Evolutionary conservation across 1,140 invertebrate species (phyloP), one percentile per base, ranked within the genome.

Genomic region (Amyelois transitella): DNA sequence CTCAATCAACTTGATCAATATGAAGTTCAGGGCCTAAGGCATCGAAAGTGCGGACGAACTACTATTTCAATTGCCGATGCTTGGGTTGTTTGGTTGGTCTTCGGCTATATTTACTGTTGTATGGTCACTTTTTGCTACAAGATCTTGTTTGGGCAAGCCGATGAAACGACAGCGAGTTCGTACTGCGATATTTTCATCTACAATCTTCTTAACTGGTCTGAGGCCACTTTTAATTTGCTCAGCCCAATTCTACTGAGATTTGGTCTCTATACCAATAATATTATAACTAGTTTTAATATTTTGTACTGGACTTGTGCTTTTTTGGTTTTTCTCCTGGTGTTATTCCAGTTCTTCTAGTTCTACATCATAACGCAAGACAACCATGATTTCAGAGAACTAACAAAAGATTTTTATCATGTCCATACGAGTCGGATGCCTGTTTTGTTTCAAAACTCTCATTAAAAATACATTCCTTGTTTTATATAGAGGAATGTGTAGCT

Each of bases 31-130:
- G 17, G 61, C 66, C 62, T 22, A 48, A 14, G 66, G 66, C 54
- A 58, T 53, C 51, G 66, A 69, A 69, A 69, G 66, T 69, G 57
- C 60, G 51, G 57, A 65, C 62, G 58, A 53, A 65, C 65, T 69
- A 58, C 62, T 49, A 58, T 65, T 65, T 62, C 62, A 69, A 69
- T 69, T 64, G 62, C 56, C 17, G 51, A 44, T 58, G 24, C 58
- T 55, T 57, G 1, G 18, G 10, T 19, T 20, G 44, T 19, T 8
- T 2, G 7, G 7, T 20, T 20, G 14, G 6, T 19, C 18, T 47
- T 47, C n/a, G 44, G 44, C 6, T 51, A 56, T 50, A 51, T 38
- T 54, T 53, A 8, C 6, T 18, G 17, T 47, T 19, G 19, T 47
- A 8, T 44, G 7, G 22, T 24, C 22, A 32, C 4, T 20, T 18